Percentiles rank a stretch among this genome's conserved stretches.
phyloP scores from a whole-genome alignment of 2,888 invertebrate species.

The Tetragonisca angustula region DNA sequence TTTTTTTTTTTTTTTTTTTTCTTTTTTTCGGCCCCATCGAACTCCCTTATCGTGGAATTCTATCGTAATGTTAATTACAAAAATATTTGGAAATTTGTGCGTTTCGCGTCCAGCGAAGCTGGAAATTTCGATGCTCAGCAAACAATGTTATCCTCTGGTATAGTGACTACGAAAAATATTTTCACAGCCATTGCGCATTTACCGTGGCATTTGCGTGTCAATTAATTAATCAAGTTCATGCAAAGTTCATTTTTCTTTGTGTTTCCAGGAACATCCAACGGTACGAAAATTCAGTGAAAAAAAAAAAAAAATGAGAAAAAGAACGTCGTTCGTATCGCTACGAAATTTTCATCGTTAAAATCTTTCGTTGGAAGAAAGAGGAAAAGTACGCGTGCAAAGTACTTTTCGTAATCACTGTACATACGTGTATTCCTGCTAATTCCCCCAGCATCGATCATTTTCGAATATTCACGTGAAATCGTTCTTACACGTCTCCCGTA shows the following conservation, averaged over 20 bases:
- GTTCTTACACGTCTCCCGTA: slow-evolving; percentile 18
- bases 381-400: neutral
- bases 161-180: neutral
- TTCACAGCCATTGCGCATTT: neutral
- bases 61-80: slow-evolving; percentile 21
- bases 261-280: too few relatives aligned
- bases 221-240: too few relatives aligned
- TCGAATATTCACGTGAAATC: neutral
- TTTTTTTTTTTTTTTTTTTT: too few relatives aligned
- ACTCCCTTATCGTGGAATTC: neutral
- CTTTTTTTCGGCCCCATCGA: neutral
- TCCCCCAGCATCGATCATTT: neutral
- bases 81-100: slow-evolving; percentile 26
- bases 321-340: too few relatives aligned
- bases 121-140: slow-evolving; percentile 60
- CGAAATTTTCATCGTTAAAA: too few relatives aligned
- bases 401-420: neutral
- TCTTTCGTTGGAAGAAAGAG: too few relatives aligned
- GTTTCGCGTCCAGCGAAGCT: slow-evolving; percentile 11
- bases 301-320: too few relatives aligned
- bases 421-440: neutral
- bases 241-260: too few relatives aligned
- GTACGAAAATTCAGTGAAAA: too few relatives aligned
- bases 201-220: neutral
- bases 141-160: slow-evolving; percentile 62